phyloP scores from a whole-genome alignment of 2,888 invertebrate species.

The Antheraea yamamai region DNA sequence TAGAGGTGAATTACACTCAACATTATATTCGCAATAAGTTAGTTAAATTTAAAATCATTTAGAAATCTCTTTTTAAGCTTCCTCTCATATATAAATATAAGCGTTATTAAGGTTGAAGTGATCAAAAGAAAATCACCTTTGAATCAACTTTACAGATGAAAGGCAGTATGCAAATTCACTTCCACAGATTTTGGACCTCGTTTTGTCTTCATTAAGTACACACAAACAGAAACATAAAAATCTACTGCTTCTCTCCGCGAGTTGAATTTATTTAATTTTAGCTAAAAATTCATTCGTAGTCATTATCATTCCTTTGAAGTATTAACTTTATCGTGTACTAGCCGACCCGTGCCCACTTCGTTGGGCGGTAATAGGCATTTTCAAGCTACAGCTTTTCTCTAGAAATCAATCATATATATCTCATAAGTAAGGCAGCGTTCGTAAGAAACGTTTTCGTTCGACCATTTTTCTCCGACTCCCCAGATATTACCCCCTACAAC shows the following conservation, averaged over 20 bases:
- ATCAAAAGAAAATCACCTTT: constrained; percentile 16
- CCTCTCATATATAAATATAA: background rate
- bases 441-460: too few relatives aligned
- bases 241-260: background rate
- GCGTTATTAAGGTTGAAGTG: background rate
- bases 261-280: background rate
- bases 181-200: constrained; percentile 23
- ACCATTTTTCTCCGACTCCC: too few relatives aligned
- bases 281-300: background rate
- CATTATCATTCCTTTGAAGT: background rate
- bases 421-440: too few relatives aligned
- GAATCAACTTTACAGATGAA: constrained; percentile 25
- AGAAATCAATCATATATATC: too few relatives aligned
- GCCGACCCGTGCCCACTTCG: too few relatives aligned
- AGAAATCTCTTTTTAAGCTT: background rate
- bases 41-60: background rate
- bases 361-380: too few relatives aligned
- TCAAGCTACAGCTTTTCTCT: too few relatives aligned
- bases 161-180: constrained; percentile 30
- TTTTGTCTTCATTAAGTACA: constrained; percentile 28
- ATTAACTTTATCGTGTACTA: too few relatives aligned
- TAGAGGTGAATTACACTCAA: too few relatives aligned
- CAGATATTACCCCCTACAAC: too few relatives aligned
- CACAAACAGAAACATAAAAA: constrained; percentile 23
- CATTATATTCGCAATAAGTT: too few relatives aligned